Conservation (phyloP, 2,888 invertebrate genomes). For the Athalia circularis region DNA sequence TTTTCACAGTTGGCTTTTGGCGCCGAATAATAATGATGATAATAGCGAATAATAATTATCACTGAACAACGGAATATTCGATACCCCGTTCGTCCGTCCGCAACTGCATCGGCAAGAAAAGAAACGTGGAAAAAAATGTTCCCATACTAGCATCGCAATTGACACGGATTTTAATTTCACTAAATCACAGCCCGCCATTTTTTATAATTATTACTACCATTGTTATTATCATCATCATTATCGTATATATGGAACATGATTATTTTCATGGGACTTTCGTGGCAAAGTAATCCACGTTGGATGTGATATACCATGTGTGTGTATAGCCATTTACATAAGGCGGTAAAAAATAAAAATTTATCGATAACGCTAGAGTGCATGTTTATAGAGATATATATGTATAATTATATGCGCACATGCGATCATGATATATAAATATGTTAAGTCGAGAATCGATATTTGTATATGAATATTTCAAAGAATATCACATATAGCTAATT, state of each 20-base stretch:
- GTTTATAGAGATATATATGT: background rate
- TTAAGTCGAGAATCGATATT: background rate
- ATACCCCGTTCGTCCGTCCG: too few relatives aligned
- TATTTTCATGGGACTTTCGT: too few relatives aligned
- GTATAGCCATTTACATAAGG: background rate
- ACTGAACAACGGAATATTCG: too few relatives aligned
- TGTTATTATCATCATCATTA: too few relatives aligned
- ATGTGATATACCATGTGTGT: background rate
- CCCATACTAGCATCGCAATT: too few relatives aligned
- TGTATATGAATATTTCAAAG: slow-evolving; percentile 29
- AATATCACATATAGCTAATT: background rate
- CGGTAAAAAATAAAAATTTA: background rate
- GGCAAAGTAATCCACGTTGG: background rate
- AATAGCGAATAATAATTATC: background rate
- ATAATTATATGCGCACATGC: background rate
- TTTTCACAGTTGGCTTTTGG: background rate
- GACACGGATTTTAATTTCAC: too few relatives aligned
- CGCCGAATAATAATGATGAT: background rate
- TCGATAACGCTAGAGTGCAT: background rate
- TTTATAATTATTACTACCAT: too few relatives aligned
- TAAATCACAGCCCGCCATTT: too few relatives aligned
- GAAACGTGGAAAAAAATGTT: too few relatives aligned
- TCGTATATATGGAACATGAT: too few relatives aligned
- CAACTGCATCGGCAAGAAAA: too few relatives aligned
- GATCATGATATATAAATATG: background rate